Base-by-base conservation (phyloP, 2,797 vertebrate genomes). In the Enteromius anoplus region DNA sequence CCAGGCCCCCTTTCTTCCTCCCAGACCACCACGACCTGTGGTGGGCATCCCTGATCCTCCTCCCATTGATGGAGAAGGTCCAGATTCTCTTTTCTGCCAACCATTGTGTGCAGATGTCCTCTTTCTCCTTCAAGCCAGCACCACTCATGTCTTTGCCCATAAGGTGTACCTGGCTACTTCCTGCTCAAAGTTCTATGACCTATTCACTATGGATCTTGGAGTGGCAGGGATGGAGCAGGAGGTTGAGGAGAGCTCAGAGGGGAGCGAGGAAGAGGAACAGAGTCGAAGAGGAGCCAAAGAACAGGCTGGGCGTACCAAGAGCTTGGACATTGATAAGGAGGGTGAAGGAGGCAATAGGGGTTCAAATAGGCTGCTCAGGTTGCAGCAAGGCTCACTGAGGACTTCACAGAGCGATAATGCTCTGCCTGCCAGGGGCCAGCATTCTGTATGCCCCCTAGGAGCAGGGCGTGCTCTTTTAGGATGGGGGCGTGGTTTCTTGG, bases 171-270 rank as follows among this genome's bases (percentile, higher is more conserved):
- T 98, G 88, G 97, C 97, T 70, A 97, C 96, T 2, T 96, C 96
- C 73, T 98, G 96, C 90, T 97, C 96, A 78, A 97, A 96, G 85
- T 98, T 98, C 92, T 96, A 97, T 0, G 96, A 97, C 91, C 95
- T 97, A 75, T 97, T 97, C 89, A 93, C 91, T 4, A 90, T 97
- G 75, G 95, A 95, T 86, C 92, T 92, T 1, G 91, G 91, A 19
- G 88, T 85, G 0, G 76, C 26, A 4, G 85, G 84, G 4, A 47
- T 58, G 40, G 92, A 90, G 58, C 83, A 83, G 62, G 91, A 93
- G 11, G 85, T 15, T 62, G 92, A 88, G 32, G 91, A 90, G 75
- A 90, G 85, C 71, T 21, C 86, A 14, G 93, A 93, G 81, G 91
- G 82, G 2, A 91, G 83, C 0, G 93, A 95, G 75, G 93, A 94